These are phyloP conservation scores for Metalampra italica DNA, from an alignment of 2,888 invertebrate species.

Conservation along the genomic window DNA sequence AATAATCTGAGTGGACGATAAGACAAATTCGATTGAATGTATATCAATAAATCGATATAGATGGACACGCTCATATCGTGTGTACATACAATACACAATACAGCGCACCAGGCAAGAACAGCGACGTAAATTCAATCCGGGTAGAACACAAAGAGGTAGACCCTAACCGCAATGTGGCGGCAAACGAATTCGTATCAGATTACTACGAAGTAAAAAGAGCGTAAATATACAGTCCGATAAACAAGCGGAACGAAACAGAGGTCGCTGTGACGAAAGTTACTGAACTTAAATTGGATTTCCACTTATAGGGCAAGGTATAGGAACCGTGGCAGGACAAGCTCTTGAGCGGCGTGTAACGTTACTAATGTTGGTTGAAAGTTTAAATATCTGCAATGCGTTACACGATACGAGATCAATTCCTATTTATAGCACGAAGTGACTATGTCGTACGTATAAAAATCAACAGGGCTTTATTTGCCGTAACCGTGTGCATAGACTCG, in stretches of 20 bases:
- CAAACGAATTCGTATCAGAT: conserved; percentile 43
- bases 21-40: conserved; percentile 15
- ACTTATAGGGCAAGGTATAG: background rate
- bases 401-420: no score
- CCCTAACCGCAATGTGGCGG: conserved; percentile 37
- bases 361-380: background rate
- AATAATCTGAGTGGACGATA: conserved; percentile 22
- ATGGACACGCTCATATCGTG: conserved; percentile 18
- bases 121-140: conserved; percentile 28
- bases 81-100: conserved; percentile 24
- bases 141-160: conserved; percentile 26
- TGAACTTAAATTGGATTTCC: conserved; percentile 13
- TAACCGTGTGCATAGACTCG: no score
- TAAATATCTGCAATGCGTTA: background rate
- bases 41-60: conserved; percentile 40
- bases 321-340: conserved; percentile 1
- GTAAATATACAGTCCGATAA: conserved; percentile 56
- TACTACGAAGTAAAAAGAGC: conserved; percentile 57
- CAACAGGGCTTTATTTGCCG: no score
- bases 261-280: conserved; percentile 44
- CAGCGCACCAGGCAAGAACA: conserved; percentile 25
- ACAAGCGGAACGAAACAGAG: conserved; percentile 50
- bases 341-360: background rate
- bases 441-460: no score
- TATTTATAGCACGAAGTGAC: no score